These are phyloP conservation scores for Azorinus chamasolen DNA, from an alignment of 2,888 invertebrate genomes.

Conservation along the genomic window DNA sequence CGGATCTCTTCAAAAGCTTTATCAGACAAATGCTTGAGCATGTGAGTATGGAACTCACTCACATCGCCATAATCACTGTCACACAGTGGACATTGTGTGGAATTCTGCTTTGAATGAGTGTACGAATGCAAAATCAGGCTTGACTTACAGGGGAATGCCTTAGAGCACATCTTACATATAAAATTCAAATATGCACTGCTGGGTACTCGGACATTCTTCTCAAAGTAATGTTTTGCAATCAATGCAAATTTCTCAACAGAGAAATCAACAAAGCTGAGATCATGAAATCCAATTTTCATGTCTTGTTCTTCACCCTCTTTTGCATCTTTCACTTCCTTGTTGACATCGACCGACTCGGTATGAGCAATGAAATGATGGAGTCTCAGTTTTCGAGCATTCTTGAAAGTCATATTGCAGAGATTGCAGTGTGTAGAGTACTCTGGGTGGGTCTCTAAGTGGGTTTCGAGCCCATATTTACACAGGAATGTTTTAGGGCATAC, in stretches of 20 bases:
- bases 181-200: slow-evolving; percentile 83
- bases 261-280: slow-evolving; percentile 92
- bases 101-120: slow-evolving; percentile 78
- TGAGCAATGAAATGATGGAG: slow-evolving; percentile 91
- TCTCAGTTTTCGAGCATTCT: slow-evolving; percentile 90
- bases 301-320: slow-evolving; percentile 25
- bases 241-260: slow-evolving; percentile 93
- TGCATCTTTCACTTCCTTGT: slow-evolving; percentile 14
- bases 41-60: slow-evolving; percentile 78
- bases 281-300: slow-evolving; percentile 85
- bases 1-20: slow-evolving; percentile 73
- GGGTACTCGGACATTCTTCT: slow-evolving; percentile 87
- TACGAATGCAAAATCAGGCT: slow-evolving; percentile 84
- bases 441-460: slow-evolving; percentile 91
- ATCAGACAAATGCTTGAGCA: slow-evolving; percentile 80
- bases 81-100: slow-evolving; percentile 83
- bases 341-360: slow-evolving; percentile 47
- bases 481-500: slow-evolving; percentile 90
- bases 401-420: slow-evolving; percentile 91
- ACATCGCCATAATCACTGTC: slow-evolving; percentile 90
- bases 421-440: slow-evolving; percentile 90
- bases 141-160: slow-evolving; percentile 85
- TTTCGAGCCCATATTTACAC: slow-evolving; percentile 89
- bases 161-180: slow-evolving; percentile 83
- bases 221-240: slow-evolving; percentile 92